Conservation (phyloP, 1,140 invertebrate species). For the Mactra quadrangularis region DNA sequence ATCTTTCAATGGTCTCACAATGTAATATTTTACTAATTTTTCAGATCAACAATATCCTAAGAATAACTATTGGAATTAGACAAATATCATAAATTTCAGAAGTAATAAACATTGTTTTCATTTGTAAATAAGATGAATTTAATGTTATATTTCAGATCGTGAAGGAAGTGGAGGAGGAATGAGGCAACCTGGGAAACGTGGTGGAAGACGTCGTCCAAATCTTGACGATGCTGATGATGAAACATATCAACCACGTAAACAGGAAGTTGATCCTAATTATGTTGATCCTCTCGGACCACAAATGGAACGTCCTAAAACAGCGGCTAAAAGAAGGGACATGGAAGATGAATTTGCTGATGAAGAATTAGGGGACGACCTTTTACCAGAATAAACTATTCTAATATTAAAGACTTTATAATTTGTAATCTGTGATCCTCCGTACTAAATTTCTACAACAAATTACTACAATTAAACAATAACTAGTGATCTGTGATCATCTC, state of each 20-base stretch:
- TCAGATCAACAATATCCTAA: too few relatives aligned
- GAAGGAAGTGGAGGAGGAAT: slow-evolving; percentile 77
- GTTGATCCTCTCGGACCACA: slow-evolving; percentile 90
- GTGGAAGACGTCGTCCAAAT: slow-evolving; percentile 67
- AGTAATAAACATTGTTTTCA: too few relatives aligned
- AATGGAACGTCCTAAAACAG: slow-evolving; percentile 91
- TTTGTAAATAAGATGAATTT: not conserved
- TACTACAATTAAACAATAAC: too few relatives aligned
- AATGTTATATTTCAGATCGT: slow-evolving; percentile 62
- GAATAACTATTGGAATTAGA: too few relatives aligned
- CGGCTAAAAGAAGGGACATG: slow-evolving; percentile 85
- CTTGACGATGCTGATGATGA: slow-evolving; percentile 79
- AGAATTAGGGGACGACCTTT: slow-evolving; percentile 91
- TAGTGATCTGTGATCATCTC: too few relatives aligned
- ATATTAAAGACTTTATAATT: too few relatives aligned
- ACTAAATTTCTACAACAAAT: too few relatives aligned
- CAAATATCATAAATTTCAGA: too few relatives aligned
- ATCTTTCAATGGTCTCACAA: too few relatives aligned
- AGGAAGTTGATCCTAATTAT: slow-evolving; percentile 87
- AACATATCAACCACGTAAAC: slow-evolving; percentile 74
- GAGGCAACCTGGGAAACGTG: slow-evolving; percentile 60
- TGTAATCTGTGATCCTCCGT: too few relatives aligned
- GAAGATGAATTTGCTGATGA: slow-evolving; percentile 93
- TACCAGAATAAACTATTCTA: slow-evolving; percentile 91
- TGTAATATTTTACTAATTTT: too few relatives aligned